Evolutionary conservation across 2,888 invertebrate genomes (phyloP).

Genomic region (Drosophila emarginata): DNA sequence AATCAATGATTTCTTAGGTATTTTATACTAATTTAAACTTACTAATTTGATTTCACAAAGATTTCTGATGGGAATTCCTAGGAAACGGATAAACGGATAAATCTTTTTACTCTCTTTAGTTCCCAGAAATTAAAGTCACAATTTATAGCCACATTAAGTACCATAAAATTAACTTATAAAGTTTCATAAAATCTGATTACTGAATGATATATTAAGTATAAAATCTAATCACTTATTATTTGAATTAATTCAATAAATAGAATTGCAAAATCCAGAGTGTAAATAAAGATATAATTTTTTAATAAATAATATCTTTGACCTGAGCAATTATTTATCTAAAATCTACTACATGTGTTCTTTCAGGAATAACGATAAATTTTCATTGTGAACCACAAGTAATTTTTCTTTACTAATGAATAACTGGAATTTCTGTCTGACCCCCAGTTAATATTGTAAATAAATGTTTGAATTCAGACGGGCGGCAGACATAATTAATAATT

Average conservation of each 20-base stretch:
- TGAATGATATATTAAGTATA: too few species aligned
- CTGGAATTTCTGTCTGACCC: background rate
- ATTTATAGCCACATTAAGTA: too few species aligned
- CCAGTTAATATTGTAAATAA: background rate
- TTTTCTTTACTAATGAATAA: constrained; percentile 5
- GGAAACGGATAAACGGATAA: too few species aligned
- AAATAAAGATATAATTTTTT: background rate
- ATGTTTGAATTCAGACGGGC: constrained; percentile 30
- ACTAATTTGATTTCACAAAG: too few species aligned
- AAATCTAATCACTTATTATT: too few species aligned
- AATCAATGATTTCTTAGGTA: too few species aligned
- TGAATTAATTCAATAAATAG: background rate
- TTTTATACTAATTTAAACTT: too few species aligned
- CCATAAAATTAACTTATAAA: too few species aligned
- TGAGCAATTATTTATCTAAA: background rate
- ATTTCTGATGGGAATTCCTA: too few species aligned
- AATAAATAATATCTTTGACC: background rate
- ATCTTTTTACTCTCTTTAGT: too few species aligned
- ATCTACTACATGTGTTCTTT: background rate
- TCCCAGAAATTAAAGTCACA: too few species aligned
- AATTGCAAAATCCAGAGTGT: background rate
- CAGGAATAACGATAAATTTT: background rate
- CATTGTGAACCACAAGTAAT: background rate
- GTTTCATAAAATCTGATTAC: too few species aligned
- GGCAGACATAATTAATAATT: constrained; percentile 71